A percentile compares a stretch with the other conserved stretches of the same genome.
These are phyloP conservation scores for Drosophila vallismaia DNA, from an alignment of 2,888 invertebrate genomes.

Conservation along the genomic window DNA sequence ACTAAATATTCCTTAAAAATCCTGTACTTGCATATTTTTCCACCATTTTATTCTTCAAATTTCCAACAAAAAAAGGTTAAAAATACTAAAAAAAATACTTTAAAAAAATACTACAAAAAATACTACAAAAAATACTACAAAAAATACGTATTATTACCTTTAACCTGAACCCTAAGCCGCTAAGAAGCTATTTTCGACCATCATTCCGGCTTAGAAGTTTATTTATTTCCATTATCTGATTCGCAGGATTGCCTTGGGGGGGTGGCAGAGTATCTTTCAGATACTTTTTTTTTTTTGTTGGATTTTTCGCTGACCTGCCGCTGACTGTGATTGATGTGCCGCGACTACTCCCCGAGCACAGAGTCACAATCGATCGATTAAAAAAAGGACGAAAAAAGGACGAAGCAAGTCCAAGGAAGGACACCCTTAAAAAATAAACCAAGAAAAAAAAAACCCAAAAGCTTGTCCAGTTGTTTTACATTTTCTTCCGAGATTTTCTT, in stretches of 20 bases:
- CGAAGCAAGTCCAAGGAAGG: neutral
- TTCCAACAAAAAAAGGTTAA: neutral
- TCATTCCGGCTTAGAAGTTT: conserved; percentile 44
- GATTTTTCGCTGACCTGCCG: conserved; percentile 31
- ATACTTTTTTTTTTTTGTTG: neutral
- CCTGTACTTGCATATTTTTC: neutral
- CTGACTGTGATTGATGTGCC: conserved; percentile 50
- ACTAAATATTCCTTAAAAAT: too few species aligned
- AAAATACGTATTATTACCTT: too few species aligned
- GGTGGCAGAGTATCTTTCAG: neutral
- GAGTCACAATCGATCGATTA: conserved; percentile 42
- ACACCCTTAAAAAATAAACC: conserved; percentile 61
- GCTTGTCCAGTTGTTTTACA: conserved; percentile 72
- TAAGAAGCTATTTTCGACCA: conserved; percentile 12
- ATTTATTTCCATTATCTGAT: conserved; percentile 46
- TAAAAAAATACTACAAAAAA: neutral
- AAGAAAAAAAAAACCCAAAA: conserved; percentile 5
- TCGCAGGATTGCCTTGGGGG: conserved; percentile 14
- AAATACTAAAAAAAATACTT: neutral
- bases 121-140: too few species aligned
- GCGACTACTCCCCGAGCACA: conserved; percentile 5
- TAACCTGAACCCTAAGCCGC: conserved; percentile 28
- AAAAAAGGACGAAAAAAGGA: conserved; percentile 17
- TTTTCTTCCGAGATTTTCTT: conserved; percentile 75
- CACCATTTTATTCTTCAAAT: neutral